Evolutionary conservation across 2,797 vertebrate genomes (phyloP).

Genomic region (Gila robusta): DNA sequence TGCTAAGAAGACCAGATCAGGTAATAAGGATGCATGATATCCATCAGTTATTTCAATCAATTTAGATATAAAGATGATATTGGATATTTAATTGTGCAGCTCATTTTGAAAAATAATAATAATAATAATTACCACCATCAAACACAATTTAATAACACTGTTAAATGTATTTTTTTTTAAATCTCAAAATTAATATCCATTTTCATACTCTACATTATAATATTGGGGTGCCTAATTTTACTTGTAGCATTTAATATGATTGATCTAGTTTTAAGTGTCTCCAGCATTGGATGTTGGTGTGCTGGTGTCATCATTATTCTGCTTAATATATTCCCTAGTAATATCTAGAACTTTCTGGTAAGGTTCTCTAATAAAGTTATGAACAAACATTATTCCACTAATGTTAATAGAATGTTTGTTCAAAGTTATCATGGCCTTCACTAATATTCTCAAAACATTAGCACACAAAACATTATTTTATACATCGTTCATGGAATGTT

Average conservation of each 20-base stretch:
- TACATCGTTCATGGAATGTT: background rate
- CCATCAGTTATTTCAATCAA: background rate
- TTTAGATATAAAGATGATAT: background rate
- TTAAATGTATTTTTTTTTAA: background rate
- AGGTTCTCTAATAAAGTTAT: background rate
- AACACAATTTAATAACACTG: background rate
- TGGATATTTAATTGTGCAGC: background rate
- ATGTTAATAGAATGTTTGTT: no score
- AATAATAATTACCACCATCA: background rate
- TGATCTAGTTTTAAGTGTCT: background rate
- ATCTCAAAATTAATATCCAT: background rate
- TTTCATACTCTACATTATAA: background rate
- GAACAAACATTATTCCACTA: background rate
- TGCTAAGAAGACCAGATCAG: background rate
- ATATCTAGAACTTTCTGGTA: no score
- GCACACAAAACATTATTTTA: background rate
- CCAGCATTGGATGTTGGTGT: background rate
- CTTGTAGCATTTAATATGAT: background rate
- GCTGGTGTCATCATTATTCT: background rate
- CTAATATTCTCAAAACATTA: background rate
- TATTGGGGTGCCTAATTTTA: background rate
- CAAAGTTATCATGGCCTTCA: no score
- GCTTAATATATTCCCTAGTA: background rate
- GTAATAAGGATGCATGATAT: background rate
- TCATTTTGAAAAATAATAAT: background rate